Conservation (phyloP, 2,113 vertebrate genomes). For the Malurus alboscapulatus region DNA sequence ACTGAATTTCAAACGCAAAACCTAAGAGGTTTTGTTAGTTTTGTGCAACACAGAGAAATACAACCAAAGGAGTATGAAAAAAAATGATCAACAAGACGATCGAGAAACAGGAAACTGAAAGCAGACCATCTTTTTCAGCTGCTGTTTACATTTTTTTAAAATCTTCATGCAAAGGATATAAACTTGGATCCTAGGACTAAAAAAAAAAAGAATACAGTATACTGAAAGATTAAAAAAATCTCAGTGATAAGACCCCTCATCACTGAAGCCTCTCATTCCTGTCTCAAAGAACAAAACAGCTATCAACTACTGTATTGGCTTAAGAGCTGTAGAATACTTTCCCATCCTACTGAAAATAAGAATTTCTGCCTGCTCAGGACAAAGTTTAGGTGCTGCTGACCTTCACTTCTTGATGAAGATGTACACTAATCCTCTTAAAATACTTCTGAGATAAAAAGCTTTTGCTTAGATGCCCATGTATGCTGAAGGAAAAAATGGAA, state of each 20-base stretch:
- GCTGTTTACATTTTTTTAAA: neutral
- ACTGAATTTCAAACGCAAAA: neutral
- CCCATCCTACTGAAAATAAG: neutral
- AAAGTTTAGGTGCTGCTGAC: neutral
- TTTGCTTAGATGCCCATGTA: conserved; percentile 35
- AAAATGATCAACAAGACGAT: neutral
- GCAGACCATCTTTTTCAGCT: neutral
- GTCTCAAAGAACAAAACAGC: neutral
- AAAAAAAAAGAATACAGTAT: neutral
- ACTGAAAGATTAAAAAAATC: neutral
- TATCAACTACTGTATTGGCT: neutral
- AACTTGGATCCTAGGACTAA: neutral
- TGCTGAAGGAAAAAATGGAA: neutral
- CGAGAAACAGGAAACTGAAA: neutral
- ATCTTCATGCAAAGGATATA: neutral
- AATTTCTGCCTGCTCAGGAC: neutral
- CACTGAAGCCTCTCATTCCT: neutral
- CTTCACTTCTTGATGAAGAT: neutral
- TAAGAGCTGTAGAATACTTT: neutral
- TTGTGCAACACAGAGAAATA: neutral
- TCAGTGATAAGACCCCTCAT: neutral
- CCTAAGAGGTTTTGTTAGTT: neutral
- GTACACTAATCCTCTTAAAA: neutral
- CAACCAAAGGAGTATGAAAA: neutral
- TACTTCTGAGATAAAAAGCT: neutral